Base-by-base conservation (phyloP, 2,888 invertebrate genomes). In the Pristionchus exspectatus region DNA sequence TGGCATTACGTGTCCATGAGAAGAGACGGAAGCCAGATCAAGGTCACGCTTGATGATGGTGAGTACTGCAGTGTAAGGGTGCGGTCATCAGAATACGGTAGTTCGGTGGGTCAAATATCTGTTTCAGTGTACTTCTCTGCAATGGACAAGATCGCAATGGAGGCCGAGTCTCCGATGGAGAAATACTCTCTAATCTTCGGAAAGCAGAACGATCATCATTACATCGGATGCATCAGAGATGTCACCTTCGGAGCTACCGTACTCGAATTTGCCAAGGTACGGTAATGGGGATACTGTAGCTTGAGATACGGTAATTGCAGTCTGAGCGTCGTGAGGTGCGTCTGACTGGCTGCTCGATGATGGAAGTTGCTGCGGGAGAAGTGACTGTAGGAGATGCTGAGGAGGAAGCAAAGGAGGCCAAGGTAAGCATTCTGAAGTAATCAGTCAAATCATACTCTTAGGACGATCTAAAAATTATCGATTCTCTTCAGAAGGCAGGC, bases 1-100 rank as follows among this genome's bases (percentile, higher is more conserved):
- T 98, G 98, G 98, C 98, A 99, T 96, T 98, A 97, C 27, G 97
- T 98, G 12, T 97, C 97, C 0, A 97, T 98, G 10, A 97, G 97
- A 50, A 91, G 91, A 83, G 90, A 90, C 30, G 90, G 89, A 21
- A 38, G 38, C 33, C 18, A n/a, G 14, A 54, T 88, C 7, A 24
- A 56, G 9, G 87, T 74, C 1, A 56, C 74, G 4, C 54, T 88
- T n/a, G 87, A 88, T 74, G 87, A 88, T 88, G 87, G 87, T 87
- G 54, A 44, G 74, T 56, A 77, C 77, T 12, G 77, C 50, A 77
- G 50, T 21, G 38, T 38, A 44, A 30, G 30, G n/a, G 33, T 30
- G 2, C 74, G 10, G 38, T 77, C 18, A 33, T 30, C 30, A 12
- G 66, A 12, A 24, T 66, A 27, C 66, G 5, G 66, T 66, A 66